phyloP scores from a whole-genome alignment of 2,888 invertebrate genomes.

The Drosophila prostipennis region DNA sequence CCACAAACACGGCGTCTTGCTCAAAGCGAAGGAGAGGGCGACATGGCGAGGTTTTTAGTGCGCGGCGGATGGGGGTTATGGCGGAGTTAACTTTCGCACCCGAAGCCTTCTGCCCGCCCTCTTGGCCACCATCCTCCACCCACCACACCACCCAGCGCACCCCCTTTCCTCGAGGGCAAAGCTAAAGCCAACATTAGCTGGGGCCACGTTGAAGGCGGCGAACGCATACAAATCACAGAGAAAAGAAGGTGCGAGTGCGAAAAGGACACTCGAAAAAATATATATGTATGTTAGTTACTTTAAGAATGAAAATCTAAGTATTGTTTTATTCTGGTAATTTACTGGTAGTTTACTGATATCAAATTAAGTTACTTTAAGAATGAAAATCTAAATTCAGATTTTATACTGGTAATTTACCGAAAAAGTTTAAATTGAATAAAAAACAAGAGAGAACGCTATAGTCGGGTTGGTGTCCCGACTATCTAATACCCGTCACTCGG shows the following conservation, averaged over 20 bases:
- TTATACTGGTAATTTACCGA: too few relatives aligned
- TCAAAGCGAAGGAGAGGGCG: conserved; percentile 31
- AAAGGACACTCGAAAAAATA: conserved; percentile 3
- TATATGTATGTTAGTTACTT: too few relatives aligned
- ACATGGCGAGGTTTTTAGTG: conserved; percentile 58
- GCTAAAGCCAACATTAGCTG: conserved; percentile 58
- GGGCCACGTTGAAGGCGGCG: conserved; percentile 61
- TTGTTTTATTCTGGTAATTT: too few relatives aligned
- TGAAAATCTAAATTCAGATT: too few relatives aligned
- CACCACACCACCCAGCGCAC: not conserved
- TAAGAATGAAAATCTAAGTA: too few relatives aligned
- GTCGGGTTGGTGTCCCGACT: too few relatives aligned
- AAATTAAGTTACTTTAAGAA: too few relatives aligned
- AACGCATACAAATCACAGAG: conserved; percentile 74
- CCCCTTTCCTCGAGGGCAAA: conserved; percentile 21
- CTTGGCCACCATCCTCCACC: not conserved
- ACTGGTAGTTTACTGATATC: too few relatives aligned
- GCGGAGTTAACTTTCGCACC: conserved; percentile 46
- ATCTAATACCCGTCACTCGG: too few relatives aligned
- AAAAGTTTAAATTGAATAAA: too few relatives aligned
- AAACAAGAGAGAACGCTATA: too few relatives aligned
- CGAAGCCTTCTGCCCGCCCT: conserved; percentile 1
- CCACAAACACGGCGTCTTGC: conserved; percentile 61
- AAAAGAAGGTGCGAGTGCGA: conserved; percentile 31
- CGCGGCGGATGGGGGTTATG: conserved; percentile 47